A percentile compares a stretch with the other conserved stretches of the same genome.
These are phyloP conservation scores for Microcaecilia unicolor DNA, from an alignment of 2,797 vertebrate genomes.

Conservation along the genomic window DNA sequence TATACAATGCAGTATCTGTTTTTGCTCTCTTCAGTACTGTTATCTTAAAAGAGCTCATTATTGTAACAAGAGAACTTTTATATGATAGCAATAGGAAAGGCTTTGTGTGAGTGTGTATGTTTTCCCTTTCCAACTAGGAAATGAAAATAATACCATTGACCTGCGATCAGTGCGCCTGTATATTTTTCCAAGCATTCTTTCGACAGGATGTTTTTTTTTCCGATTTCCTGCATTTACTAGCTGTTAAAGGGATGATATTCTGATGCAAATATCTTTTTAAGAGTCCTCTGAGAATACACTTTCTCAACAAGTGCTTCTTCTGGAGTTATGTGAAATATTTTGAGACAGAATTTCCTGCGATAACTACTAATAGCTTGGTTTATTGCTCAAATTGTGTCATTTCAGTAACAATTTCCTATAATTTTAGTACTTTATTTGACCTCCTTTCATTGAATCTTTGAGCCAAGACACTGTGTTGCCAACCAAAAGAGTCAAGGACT, in stretches of 20 bases:
- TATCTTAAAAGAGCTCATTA: no score
- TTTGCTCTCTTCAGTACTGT: no score
- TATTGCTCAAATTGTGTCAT: conserved; percentile 16
- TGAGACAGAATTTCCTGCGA: conserved; percentile 21
- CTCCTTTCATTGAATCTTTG: conserved; percentile 7
- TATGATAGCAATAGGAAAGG: no score
- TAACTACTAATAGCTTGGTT: conserved; percentile 16
- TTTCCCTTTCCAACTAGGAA: no score
- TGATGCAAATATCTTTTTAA: conserved; percentile 29
- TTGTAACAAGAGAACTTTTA: no score
- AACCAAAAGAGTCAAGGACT: background rate
- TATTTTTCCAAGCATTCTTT: conserved; percentile 11
- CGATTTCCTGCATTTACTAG: conserved; percentile 32
- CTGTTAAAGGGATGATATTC: conserved; percentile 39
- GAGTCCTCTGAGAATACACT: conserved; percentile 22
- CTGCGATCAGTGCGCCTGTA: no score
- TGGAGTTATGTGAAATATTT: conserved; percentile 35
- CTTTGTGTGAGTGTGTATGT: no score
- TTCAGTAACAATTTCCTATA: conserved; percentile 13
- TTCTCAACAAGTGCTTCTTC: conserved; percentile 34
- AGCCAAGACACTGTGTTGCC: background rate
- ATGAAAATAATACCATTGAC: no score
- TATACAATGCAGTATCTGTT: no score
- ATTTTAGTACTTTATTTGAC: conserved; percentile 15
- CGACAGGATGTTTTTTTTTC: conserved; percentile 18